These are phyloP conservation scores for Poeciliopsis infans DNA, from an alignment of 2,797 vertebrate genomes.

Conservation along the genomic window DNA sequence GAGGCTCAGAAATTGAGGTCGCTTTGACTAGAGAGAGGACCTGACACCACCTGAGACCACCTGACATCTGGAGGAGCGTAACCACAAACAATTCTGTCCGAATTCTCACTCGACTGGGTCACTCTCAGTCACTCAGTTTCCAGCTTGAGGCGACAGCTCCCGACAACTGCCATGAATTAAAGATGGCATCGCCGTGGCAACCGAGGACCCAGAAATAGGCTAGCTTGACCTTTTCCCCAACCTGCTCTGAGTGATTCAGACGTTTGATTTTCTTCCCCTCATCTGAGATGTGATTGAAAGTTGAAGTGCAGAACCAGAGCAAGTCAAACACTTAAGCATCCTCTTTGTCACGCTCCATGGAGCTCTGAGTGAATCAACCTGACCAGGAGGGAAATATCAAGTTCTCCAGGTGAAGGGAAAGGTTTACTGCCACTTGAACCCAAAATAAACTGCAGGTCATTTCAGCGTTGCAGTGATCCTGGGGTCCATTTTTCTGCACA, in stretches of 20 bases:
- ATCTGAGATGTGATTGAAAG: slow-evolving; percentile 58
- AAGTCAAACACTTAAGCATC: slow-evolving; percentile 43
- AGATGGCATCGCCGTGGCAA: slow-evolving; percentile 68
- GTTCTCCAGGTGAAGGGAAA: slow-evolving; percentile 33
- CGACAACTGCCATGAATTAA: slow-evolving; percentile 75
- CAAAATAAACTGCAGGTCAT: slow-evolving; percentile 34
- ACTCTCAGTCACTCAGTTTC: slow-evolving; percentile 64
- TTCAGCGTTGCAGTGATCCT: not conserved
- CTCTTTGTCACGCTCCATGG: slow-evolving; percentile 23
- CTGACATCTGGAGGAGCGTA: slow-evolving; percentile 41
- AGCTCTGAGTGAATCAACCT: slow-evolving; percentile 35
- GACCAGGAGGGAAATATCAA: slow-evolving; percentile 43
- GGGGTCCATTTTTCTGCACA: slow-evolving; percentile 5
- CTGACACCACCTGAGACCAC: slow-evolving; percentile 45
- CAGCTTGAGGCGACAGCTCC: slow-evolving; percentile 62
- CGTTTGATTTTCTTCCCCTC: slow-evolving; percentile 64
- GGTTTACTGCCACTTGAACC: slow-evolving; percentile 37
- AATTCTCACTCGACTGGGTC: slow-evolving; percentile 60
- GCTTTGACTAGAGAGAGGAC: slow-evolving; percentile 43
- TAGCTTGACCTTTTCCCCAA: slow-evolving; percentile 70
- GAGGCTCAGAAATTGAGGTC: slow-evolving; percentile 24
- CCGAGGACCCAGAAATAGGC: slow-evolving; percentile 69
- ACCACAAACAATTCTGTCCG: slow-evolving; percentile 53
- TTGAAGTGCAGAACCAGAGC: slow-evolving; percentile 47
- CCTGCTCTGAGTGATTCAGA: slow-evolving; percentile 69